A percentile compares a stretch with the other conserved stretches of the same genome.
Evolutionary conservation across 1,140 invertebrate genomes (phyloP).

Genomic region (Ylistrum balloti): DNA sequence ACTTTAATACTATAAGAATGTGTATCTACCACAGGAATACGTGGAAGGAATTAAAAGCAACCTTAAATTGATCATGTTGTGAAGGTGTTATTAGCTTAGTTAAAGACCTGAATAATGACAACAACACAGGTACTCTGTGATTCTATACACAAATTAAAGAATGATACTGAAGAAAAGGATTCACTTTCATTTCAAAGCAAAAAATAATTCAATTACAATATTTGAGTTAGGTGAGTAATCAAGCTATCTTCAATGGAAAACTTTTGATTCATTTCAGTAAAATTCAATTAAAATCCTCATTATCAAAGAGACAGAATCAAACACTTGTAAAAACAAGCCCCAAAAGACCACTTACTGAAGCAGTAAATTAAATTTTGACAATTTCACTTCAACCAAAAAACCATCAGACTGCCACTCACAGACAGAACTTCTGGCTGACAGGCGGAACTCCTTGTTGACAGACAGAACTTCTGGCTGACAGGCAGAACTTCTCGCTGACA

Average conservation of each 20-base stretch:
- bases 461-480: background rate
- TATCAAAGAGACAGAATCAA: background rate
- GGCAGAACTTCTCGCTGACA: too few species aligned
- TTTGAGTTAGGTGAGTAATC: slow-evolving; percentile 24
- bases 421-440: background rate
- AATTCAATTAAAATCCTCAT: slow-evolving; percentile 1
- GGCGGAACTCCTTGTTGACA: background rate
- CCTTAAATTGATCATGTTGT: background rate
- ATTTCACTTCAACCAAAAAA: background rate
- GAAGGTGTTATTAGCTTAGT: background rate
- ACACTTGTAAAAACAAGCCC: slow-evolving; percentile 2
- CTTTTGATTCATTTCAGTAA: background rate
- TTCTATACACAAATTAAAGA: background rate
- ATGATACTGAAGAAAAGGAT: background rate
- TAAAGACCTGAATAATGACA: background rate
- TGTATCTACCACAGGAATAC: background rate
- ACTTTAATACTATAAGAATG: background rate
- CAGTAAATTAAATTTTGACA: background rate
- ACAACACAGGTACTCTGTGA: background rate
- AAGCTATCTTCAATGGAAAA: background rate
- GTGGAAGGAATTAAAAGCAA: background rate
- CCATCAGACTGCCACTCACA: background rate
- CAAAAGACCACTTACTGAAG: slow-evolving; percentile 8
- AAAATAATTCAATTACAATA: background rate
- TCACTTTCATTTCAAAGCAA: background rate